Percentiles rank a stretch among this genome's conserved stretches.
Evolutionary conservation across 2,888 invertebrate genomes (phyloP).

Genomic region (Erebia aethiops): DNA sequence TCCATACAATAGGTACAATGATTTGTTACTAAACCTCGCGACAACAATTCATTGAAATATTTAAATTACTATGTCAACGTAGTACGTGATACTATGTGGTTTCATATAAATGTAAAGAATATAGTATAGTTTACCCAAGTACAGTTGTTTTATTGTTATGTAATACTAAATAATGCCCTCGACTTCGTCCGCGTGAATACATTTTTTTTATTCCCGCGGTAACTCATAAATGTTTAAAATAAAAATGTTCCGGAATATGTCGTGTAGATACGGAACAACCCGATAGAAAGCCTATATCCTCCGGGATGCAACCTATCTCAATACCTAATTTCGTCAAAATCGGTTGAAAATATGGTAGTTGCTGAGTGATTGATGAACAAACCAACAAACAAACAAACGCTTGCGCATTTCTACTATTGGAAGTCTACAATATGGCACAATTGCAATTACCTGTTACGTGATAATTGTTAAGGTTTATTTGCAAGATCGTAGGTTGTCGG

Average conservation of each 20-base stretch:
- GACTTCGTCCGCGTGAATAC: no score
- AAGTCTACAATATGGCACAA: background rate
- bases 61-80: background rate
- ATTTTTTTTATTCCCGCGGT: no score
- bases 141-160: background rate
- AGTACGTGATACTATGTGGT: conserved; percentile 19
- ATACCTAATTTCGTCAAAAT: no score
- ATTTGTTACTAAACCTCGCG: conserved; percentile 6
- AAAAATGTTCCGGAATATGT: no score
- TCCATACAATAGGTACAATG: background rate
- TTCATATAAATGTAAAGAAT: background rate
- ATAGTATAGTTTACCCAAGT: conserved; percentile 6
- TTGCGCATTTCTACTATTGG: background rate
- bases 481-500: background rate
- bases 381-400: no score
- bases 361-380: no score
- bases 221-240: no score
- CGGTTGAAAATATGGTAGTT: no score
- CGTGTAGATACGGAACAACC: no score
- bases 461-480: conserved; percentile 4
- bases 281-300: no score
- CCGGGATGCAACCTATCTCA: no score
- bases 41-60: conserved; percentile 12
- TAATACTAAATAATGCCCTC: no score
- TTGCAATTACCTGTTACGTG: conserved; percentile 3